A percentile compares a stretch with the other conserved stretches of the same genome.
Evolutionary conservation across 2,113 vertebrate species (phyloP).

Genomic region (Patagioenas fasciata): DNA sequence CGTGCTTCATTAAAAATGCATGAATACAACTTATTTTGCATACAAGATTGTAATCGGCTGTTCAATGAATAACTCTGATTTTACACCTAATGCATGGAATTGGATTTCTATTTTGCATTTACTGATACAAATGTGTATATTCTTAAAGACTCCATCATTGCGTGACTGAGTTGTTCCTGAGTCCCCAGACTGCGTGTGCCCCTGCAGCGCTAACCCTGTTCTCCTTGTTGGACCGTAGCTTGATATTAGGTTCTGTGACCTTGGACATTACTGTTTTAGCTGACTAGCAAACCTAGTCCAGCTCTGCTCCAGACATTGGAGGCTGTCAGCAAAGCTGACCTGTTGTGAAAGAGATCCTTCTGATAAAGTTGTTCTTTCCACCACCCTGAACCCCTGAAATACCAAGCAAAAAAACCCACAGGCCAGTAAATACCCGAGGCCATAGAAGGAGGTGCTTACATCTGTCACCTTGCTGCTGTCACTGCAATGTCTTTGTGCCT

Average conservation of each 20-base stretch:
- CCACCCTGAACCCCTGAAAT: too few relatives aligned
- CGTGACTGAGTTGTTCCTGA: not conserved
- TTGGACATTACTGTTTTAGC: not conserved
- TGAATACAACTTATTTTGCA: not conserved
- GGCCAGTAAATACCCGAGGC: too few relatives aligned
- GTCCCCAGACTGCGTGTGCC: not conserved
- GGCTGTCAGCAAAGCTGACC: too few relatives aligned
- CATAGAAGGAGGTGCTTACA: too few relatives aligned
- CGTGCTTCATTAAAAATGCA: not conserved
- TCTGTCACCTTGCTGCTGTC: too few relatives aligned
- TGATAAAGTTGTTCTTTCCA: too few relatives aligned
- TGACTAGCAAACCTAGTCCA: too few relatives aligned
- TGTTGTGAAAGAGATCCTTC: too few relatives aligned
- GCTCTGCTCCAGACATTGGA: too few relatives aligned
- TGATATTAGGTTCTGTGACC: not conserved
- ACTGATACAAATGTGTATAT: not conserved
- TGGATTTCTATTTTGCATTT: not conserved
- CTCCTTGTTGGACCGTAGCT: fast-evolving
- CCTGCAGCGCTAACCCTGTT: not conserved
- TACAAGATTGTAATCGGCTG: not conserved
- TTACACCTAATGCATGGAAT: not conserved
- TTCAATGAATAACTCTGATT: not conserved
- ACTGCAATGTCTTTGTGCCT: too few relatives aligned
- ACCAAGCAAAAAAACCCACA: too few relatives aligned
- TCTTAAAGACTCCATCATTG: not conserved